These are phyloP conservation scores for Homarus americanus DNA, from an alignment of 1,140 invertebrate genomes.

Conservation along the genomic window DNA sequence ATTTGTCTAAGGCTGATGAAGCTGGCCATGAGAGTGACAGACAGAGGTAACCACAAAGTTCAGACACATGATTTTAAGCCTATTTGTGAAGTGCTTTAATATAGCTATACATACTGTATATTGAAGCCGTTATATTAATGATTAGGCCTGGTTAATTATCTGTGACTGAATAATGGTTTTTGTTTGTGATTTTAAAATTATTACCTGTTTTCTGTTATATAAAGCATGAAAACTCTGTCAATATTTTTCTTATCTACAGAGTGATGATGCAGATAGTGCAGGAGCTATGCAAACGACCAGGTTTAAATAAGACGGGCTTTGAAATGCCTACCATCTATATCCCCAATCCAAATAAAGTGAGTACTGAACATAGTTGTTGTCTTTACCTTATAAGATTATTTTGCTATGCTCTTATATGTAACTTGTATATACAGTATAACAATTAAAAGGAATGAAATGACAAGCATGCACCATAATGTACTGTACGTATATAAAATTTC, in stretches of 20 bases:
- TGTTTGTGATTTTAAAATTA: too few species aligned
- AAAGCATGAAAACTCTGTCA: too few species aligned
- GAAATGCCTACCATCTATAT: conserved; percentile 84
- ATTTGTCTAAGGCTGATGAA: conserved; percentile 83
- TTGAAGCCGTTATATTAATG: too few species aligned
- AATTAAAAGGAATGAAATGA: not conserved
- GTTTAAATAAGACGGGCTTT: conserved; percentile 82
- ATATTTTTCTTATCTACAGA: conserved; percentile 77
- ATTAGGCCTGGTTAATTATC: too few species aligned
- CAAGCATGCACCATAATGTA: not conserved
- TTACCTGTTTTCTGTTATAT: too few species aligned
- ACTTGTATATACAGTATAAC: not conserved
- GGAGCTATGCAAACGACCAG: conserved; percentile 83
- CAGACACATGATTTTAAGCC: too few species aligned
- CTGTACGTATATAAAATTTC: not conserved
- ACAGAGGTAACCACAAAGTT: conserved; percentile 64
- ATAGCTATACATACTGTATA: not conserved
- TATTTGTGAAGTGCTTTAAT: too few species aligned
- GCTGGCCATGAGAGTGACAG: conserved; percentile 82
- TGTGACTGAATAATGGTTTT: too few species aligned
- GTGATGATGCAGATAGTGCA: conserved; percentile 85
- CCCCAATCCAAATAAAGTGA: conserved; percentile 80
- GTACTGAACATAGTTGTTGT: not conserved
- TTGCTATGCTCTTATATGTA: not conserved
- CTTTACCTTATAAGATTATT: not conserved